Conservation (phyloP, 2,888 invertebrate species). For the Amaurobius ferox region DNA sequence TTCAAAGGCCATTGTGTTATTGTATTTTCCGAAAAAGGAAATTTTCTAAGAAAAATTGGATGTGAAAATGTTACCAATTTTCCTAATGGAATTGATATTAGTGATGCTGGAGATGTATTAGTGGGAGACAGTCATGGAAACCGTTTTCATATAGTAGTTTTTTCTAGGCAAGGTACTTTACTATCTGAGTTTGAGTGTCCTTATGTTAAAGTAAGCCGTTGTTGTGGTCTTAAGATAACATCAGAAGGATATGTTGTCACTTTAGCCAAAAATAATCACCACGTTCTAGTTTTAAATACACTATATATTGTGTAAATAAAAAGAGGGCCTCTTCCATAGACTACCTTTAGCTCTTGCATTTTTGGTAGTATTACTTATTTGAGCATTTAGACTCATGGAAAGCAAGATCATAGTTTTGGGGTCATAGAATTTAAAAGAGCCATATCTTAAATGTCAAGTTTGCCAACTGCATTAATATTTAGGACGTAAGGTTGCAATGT, state of each 20-base stretch:
- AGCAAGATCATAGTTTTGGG: conserved; percentile 50
- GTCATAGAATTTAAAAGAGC: conserved; percentile 60
- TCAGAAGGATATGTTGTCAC: conserved; percentile 97
- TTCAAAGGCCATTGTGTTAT: conserved; percentile 99
- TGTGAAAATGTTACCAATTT: conserved; percentile 97
- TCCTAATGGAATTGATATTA: conserved; percentile 98
- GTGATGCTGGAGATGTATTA: conserved; percentile 96
- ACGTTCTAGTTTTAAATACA: conserved; percentile 96
- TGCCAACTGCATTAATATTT: conserved; percentile 60
- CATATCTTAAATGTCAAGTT: conserved; percentile 64
- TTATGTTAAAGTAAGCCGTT: conserved; percentile 97
- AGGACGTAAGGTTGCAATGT: conserved; percentile 62
- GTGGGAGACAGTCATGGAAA: conserved; percentile 98
- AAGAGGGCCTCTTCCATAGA: conserved; percentile 58
- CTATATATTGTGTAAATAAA: conserved; percentile 83
- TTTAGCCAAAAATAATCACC: conserved; percentile 98
- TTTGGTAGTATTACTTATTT: conserved; percentile 54
- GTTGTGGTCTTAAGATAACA: conserved; percentile 97
- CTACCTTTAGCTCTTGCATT: conserved; percentile 68
- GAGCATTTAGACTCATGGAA: conserved; percentile 65
- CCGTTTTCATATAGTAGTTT: conserved; percentile 97
- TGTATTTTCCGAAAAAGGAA: conserved; percentile 95
- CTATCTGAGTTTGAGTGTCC: conserved; percentile 89
- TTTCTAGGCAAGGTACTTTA: conserved; percentile 84
- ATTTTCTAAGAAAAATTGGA: conserved; percentile 94